phyloP scores from a whole-genome alignment of 2,113 vertebrate genomes.

The Rousettus leschenaultii region DNA sequence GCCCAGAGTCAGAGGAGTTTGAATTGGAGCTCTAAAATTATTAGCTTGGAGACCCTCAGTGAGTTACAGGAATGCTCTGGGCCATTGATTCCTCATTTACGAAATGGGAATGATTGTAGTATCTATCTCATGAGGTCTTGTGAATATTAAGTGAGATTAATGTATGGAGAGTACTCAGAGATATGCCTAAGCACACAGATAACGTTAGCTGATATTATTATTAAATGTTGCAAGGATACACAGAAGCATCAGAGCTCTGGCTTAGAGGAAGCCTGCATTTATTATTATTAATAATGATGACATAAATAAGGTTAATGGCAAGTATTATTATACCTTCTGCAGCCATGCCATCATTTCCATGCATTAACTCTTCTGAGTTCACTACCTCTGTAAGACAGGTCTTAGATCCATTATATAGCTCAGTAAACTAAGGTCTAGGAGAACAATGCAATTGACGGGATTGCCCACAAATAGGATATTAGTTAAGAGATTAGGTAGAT shows the following conservation, averaged over 20 bases:
- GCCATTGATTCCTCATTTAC: conserved; percentile 15
- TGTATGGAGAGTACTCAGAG: background rate
- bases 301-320: background rate
- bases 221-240: background rate
- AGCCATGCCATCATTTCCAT: background rate
- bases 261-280: background rate
- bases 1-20: background rate
- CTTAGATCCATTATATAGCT: background rate
- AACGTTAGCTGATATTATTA: conserved; percentile 38
- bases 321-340: background rate
- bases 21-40: background rate
- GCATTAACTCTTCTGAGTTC: background rate
- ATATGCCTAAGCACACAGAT: background rate
- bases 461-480: background rate
- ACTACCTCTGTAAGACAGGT: background rate
- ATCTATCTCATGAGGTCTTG: conserved; percentile 41
- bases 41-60: conserved; percentile 26
- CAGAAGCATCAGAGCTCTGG: background rate
- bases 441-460: background rate
- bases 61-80: background rate
- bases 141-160: conserved; percentile 66
- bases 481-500: background rate
- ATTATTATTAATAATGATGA: conserved; percentile 8
- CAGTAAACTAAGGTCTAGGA: background rate
- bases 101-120: conserved; percentile 1